Conservation (phyloP, 2,797 vertebrate species). For the Decapterus maruadsi region DNA sequence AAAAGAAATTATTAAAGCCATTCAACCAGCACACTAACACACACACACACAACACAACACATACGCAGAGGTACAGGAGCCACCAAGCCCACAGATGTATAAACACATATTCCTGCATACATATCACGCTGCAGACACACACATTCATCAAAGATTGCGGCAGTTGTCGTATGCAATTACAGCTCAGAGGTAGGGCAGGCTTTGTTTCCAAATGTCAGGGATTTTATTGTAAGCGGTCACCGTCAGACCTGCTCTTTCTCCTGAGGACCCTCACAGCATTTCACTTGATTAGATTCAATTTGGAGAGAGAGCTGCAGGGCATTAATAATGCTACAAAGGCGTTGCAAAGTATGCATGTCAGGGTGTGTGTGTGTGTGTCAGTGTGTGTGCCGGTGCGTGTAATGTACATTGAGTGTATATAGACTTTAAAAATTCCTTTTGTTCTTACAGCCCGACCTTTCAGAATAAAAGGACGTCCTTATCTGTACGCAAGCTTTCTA, state of each 20-base stretch:
- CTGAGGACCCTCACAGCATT: constrained; percentile 75
- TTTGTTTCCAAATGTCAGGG: constrained; percentile 82
- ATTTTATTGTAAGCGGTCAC: constrained; percentile 79
- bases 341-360: constrained; percentile 58
- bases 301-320: constrained; percentile 70
- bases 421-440: constrained; percentile 68
- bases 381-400: constrained; percentile 50
- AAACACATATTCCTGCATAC: constrained; percentile 36
- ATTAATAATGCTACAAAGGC: constrained; percentile 77
- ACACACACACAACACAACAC: constrained; percentile 13
- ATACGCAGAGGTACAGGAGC: constrained; percentile 3
- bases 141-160: constrained; percentile 62
- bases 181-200: constrained; percentile 66
- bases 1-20: constrained; percentile 74
- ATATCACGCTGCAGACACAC: constrained; percentile 32
- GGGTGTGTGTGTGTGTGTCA: constrained; percentile 36
- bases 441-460: constrained; percentile 68
- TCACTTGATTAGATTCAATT: constrained; percentile 85
- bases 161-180: constrained; percentile 75
- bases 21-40: constrained; percentile 43
- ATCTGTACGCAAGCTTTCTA: constrained; percentile 73
- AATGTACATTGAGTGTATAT: constrained; percentile 52
- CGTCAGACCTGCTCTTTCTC: constrained; percentile 75
- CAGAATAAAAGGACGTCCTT: constrained; percentile 72
- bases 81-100: constrained; percentile 39